These are phyloP conservation scores for Trichacis sp. DNA, from an alignment of 2,888 invertebrate species.

Conservation along the genomic window DNA sequence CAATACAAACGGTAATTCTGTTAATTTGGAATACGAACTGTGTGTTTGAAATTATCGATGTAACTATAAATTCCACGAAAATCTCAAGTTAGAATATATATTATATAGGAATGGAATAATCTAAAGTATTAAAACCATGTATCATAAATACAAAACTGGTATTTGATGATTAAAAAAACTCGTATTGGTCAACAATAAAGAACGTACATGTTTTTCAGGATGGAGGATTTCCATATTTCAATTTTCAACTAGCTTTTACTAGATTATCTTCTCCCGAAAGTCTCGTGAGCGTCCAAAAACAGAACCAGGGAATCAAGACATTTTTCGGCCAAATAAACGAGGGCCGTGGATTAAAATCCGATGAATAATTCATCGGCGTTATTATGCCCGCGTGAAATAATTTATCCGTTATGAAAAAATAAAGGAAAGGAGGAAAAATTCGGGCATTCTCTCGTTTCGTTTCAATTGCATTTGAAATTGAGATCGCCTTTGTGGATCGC, in stretches of 20 bases:
- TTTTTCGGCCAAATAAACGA: neutral
- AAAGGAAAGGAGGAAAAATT: neutral
- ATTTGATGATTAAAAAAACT: too few species aligned
- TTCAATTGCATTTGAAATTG: conserved; percentile 7
- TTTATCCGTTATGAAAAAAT: neutral
- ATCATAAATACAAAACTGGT: too few species aligned
- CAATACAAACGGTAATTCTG: too few species aligned
- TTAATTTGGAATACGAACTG: too few species aligned
- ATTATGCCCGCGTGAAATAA: neutral
- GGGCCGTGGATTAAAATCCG: neutral
- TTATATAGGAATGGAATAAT: too few species aligned
- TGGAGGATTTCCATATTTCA: too few species aligned
- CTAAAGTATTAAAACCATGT: too few species aligned
- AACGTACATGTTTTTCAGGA: too few species aligned
- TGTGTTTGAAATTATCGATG: too few species aligned
- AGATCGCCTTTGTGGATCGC: neutral
- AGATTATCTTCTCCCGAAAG: neutral
- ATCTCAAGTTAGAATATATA: too few species aligned
- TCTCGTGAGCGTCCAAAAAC: neutral
- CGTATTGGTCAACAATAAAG: too few species aligned
- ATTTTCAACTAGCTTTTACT: neutral
- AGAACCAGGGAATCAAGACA: neutral
- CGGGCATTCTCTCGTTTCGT: neutral
- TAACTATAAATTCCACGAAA: too few species aligned
- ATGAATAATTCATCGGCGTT: neutral